Evolutionary conservation across 1,140 invertebrate genomes (phyloP).

Genomic region (Probaryconus sp.): DNA sequence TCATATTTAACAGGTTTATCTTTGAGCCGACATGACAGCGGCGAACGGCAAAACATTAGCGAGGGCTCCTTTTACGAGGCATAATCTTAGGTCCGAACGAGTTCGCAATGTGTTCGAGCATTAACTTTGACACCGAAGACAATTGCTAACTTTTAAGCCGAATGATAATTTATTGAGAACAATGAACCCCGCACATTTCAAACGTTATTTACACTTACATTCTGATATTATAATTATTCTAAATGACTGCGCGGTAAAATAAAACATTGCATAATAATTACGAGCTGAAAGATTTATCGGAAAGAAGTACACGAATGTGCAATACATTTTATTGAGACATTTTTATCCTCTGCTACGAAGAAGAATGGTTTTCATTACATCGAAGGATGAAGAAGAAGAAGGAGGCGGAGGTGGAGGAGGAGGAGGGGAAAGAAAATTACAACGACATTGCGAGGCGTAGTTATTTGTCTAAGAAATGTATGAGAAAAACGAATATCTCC

Average conservation of each 20-base stretch:
- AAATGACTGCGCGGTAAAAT: not conserved
- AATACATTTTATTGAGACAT: no score
- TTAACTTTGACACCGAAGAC: slow-evolving; percentile 29
- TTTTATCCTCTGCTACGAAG: no score
- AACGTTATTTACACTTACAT: not conserved
- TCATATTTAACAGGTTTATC: slow-evolving; percentile 58
- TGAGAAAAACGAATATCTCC: slow-evolving; percentile 14
- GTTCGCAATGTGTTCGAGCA: slow-evolving; percentile 28
- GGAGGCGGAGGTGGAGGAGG: not conserved
- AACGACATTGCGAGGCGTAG: not conserved
- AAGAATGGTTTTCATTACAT: no score
- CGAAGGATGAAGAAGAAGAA: no score
- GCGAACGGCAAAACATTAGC: slow-evolving; percentile 26
- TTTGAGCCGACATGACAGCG: slow-evolving; percentile 47
- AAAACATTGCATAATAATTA: no score
- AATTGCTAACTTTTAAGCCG: not conserved
- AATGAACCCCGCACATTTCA: not conserved
- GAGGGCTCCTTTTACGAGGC: slow-evolving; percentile 32
- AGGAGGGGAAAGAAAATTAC: no score
- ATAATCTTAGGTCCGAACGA: slow-evolving; percentile 23
- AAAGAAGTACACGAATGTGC: no score
- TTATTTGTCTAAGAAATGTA: slow-evolving; percentile 10
- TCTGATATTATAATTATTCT: slow-evolving; percentile 2
- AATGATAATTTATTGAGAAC: not conserved
- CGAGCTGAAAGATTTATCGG: no score